Percentiles rank a stretch among this genome's conserved stretches.
Conservation (phyloP, 2,113 vertebrate genomes). For the Leptobrachium ailaonicum region DNA sequence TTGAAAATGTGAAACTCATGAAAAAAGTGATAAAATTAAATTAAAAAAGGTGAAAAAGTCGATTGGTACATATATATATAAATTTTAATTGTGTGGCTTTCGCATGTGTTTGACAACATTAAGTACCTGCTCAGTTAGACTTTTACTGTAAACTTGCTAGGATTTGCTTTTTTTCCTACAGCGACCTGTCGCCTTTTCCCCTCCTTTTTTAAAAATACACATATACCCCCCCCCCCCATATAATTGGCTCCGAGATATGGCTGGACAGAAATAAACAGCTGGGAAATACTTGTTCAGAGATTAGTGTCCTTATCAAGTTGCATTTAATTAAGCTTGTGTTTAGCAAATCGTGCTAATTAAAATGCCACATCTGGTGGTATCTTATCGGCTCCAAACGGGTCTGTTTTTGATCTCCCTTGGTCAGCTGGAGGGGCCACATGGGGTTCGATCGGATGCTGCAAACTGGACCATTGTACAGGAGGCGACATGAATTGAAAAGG, state of each 20-base stretch:
- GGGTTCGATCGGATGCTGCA: not conserved
- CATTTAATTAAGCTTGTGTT: slow-evolving; percentile 51
- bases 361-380: slow-evolving; percentile 50
- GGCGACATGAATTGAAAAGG: no score
- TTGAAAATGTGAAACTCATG: no score
- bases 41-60: no score
- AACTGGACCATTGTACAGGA: not conserved
- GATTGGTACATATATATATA: no score
- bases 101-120: no score
- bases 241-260: slow-evolving; percentile 29
- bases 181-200: no score
- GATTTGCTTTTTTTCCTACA: no score
- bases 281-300: slow-evolving; percentile 44
- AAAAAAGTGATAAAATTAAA: no score
- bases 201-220: no score
- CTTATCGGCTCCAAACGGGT: slow-evolving; percentile 26
- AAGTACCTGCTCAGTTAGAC: no score
- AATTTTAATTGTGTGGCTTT: no score
- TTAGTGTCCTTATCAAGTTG: slow-evolving; percentile 50
- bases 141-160: no score
- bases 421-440: slow-evolving; percentile 1
- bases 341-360: slow-evolving; percentile 52
- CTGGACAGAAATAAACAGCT: slow-evolving; percentile 40
- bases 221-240: not conserved
- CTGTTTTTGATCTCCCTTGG: slow-evolving; percentile 20